These are phyloP conservation scores for Xestia rhomboidea DNA, from an alignment of 2,888 invertebrate species.

Conservation along the genomic window DNA sequence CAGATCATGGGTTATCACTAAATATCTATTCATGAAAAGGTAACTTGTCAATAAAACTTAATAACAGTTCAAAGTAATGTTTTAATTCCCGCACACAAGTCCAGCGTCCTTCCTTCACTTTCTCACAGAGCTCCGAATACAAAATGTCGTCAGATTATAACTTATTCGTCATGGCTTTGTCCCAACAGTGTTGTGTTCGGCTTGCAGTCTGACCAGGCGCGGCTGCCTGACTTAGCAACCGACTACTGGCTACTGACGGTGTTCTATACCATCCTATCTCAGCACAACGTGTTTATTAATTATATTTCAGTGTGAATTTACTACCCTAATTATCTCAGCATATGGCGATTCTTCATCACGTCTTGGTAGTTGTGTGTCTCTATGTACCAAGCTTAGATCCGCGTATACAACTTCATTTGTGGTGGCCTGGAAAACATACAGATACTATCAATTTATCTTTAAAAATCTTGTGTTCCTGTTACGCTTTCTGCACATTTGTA, in stretches of 20 bases:
- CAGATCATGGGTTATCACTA: too few species aligned
- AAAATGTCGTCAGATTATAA: background rate
- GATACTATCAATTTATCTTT: background rate
- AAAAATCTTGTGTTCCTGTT: background rate
- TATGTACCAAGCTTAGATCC: conserved; percentile 1
- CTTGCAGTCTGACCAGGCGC: background rate
- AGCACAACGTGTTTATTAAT: background rate
- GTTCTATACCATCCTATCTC: background rate
- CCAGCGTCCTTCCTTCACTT: background rate
- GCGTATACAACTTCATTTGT: conserved; percentile 15
- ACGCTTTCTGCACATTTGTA: background rate
- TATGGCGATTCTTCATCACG: conserved; percentile 8
- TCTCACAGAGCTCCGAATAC: background rate
- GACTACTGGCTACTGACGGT: background rate
- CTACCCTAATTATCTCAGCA: conserved; percentile 5
- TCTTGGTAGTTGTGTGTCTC: background rate
- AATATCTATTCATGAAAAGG: background rate
- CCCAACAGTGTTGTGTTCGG: background rate
- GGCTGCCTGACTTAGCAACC: background rate
- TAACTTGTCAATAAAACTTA: background rate
- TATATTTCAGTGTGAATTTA: background rate
- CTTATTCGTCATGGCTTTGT: background rate
- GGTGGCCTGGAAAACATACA: background rate
- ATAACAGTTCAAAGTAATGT: background rate
- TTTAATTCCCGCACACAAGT: background rate